Evolutionary conservation across 2,888 invertebrate genomes (phyloP), one percentile per base, ranked within the genome.

Genomic region (Volucella inanis): DNA sequence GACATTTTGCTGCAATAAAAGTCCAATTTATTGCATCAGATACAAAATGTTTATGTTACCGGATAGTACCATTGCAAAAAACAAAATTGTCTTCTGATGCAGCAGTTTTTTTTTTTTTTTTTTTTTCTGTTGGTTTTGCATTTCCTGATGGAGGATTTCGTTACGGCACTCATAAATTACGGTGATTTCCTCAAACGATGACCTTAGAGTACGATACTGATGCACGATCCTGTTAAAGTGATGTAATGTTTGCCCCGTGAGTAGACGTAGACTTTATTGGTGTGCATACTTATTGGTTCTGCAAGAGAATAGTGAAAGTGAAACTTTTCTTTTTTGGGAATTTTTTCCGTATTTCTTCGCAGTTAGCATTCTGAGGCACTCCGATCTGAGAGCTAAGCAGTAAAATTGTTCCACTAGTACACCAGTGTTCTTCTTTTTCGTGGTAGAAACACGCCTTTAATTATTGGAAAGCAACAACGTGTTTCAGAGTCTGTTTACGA

Each of bases 21-120:
- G 85, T 85, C 85, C 85, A 72, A 85, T 85, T 85, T 85, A 85
- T 85, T 85, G 85, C 85, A 85, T 85, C 85, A 85, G 85, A 85
- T 85, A 85, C 85, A 85, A 85, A 85, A 85, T 85, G 85, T 76
- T 85, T 85, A 80, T 76, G 85, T 67, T 50, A 76, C 72, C 31
- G 72, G 47, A 67, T 52, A 54, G 78, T 38, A 47, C 15, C 11
- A 45, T 47, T 11, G 2, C 39, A 10, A 49, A 41, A 38, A 10
- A 8, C 8, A 62, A 68, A 49, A 38, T 54, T 57, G 68, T 76
- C 43, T 76, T 49, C 84, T 67, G 84, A 79, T 84, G 84, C 84
- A 84, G 84, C 70, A 84, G 6, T 57, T 79, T 75, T 72, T 79
- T 74, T 12, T 59, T 68, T 61, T 8, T 57, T 79, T 75, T 72